Conservation (phyloP, 2,113 vertebrate genomes). For the Thermophis baileyi region DNA sequence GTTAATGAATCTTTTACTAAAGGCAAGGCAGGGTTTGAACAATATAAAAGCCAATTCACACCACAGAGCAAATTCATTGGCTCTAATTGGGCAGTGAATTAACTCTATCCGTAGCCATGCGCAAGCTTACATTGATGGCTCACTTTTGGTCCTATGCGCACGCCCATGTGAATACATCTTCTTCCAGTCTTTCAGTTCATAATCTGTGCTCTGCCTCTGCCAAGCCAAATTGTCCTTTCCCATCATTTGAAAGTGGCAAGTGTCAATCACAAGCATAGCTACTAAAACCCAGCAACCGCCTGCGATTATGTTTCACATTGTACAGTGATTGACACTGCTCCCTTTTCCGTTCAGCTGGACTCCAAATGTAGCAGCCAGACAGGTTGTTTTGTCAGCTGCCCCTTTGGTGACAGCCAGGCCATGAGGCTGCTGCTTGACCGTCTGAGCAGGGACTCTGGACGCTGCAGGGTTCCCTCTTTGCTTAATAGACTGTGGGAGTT, state of each 20-base stretch:
- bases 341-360: conserved; percentile 4
- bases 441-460: not conserved
- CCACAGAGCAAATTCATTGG: not conserved
- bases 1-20: not conserved
- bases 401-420: conserved; percentile 4
- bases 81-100: not conserved
- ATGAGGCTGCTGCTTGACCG: not conserved
- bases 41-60: not conserved
- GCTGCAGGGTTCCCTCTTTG: conserved; percentile 10
- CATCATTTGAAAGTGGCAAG: conserved; percentile 34
- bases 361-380: conserved; percentile 24
- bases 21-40: not conserved
- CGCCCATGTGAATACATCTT: not conserved
- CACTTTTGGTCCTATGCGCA: not conserved
- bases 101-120: not conserved
- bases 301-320: conserved; percentile 43
- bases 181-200: not conserved
- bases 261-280: conserved; percentile 1
- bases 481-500: not conserved
- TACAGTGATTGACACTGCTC: conserved; percentile 64
- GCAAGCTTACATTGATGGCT: not conserved
- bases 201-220: accelerated
- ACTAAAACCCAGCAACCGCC: not conserved
- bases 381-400: conserved; percentile 75
- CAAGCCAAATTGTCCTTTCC: not conserved